phyloP scores from a whole-genome alignment of 2,113 vertebrate species.

The Trogon surrucura region DNA sequence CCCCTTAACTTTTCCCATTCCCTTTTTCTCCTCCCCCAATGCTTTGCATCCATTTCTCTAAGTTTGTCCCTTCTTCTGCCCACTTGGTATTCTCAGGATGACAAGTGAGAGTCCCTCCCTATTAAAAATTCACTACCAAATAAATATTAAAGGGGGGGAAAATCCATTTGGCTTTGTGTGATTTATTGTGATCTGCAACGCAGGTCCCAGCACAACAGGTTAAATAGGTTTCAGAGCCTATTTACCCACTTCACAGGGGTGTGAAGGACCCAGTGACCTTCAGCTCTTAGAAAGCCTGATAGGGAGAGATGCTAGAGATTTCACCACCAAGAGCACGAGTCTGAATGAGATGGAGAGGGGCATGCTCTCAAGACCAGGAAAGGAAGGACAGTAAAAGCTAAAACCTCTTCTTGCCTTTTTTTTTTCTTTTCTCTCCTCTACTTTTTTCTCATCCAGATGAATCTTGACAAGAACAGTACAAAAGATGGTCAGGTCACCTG shows the following conservation, averaged over 20 bases:
- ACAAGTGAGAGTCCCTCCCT: background rate
- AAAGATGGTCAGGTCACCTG: background rate
- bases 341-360: background rate
- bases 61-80: background rate
- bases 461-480: background rate
- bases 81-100: background rate
- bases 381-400: background rate
- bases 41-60: background rate
- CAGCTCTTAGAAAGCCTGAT: background rate
- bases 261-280: background rate
- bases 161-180: background rate
- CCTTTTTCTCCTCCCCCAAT: background rate
- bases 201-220: background rate
- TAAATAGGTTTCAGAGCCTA: background rate
- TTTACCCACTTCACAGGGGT: background rate
- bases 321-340: background rate
- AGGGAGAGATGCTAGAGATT: background rate
- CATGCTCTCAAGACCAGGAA: background rate
- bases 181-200: background rate
- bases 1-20: background rate
- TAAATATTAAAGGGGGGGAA: conserved; percentile 21
- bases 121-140: conserved; percentile 49
- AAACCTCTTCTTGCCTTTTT: background rate
- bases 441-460: background rate
- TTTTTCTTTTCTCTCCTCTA: no score